Evolutionary conservation across 2,797 vertebrate species (phyloP).

Genomic region (Hipposideros larvatus): DNA sequence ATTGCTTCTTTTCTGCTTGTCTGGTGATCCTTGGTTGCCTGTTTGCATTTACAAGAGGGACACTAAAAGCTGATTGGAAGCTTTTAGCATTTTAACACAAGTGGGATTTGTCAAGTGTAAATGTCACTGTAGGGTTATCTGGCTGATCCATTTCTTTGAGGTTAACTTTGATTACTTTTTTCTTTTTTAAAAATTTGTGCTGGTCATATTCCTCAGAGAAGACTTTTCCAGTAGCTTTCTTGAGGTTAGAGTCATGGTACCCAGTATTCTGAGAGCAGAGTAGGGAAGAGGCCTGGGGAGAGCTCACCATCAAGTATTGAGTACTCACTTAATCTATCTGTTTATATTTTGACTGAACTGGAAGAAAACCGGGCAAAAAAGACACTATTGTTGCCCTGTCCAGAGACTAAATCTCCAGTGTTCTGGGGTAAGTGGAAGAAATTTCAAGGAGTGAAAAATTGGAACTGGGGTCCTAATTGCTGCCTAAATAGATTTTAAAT

Average conservation of each 20-base stretch:
- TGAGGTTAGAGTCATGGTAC: background rate
- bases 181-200: background rate
- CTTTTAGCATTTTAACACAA: background rate
- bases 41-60: slow-evolving; percentile 9
- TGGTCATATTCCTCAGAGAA: background rate
- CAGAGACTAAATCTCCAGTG: background rate
- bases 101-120: background rate
- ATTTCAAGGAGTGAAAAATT: background rate
- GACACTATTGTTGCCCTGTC: background rate
- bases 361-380: background rate
- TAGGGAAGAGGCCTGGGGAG: background rate
- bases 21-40: background rate
- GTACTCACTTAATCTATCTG: background rate
- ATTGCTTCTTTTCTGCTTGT: background rate
- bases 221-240: background rate
- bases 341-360: background rate
- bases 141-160: background rate
- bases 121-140: background rate
- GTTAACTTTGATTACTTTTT: background rate
- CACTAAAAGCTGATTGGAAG: background rate
- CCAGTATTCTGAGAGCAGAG: background rate
- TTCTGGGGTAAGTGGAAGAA: background rate
- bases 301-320: background rate
- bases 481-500: slow-evolving; percentile 29
- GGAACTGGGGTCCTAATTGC: background rate